Percentiles rank a stretch among this genome's conserved stretches.
These are phyloP conservation scores for Cataglyphis hispanica DNA, from an alignment of 1,140 invertebrate species.

Conservation along the genomic window DNA sequence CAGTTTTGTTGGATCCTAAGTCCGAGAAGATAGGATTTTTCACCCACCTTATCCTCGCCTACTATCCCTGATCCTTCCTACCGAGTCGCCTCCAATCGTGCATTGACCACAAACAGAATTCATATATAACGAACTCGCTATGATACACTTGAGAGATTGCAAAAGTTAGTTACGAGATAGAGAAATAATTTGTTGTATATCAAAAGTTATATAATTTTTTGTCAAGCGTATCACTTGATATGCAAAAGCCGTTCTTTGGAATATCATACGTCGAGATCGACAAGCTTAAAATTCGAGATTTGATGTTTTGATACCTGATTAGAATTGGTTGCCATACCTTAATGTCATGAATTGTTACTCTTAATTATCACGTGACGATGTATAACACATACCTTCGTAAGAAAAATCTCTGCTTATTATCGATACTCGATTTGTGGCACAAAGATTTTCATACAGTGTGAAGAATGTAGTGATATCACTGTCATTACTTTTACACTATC, in stretches of 20 bases:
- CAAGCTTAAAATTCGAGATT: slow-evolving; percentile 51
- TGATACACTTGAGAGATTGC: slow-evolving; percentile 64
- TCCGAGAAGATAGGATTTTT: slow-evolving; percentile 81
- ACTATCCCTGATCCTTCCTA: slow-evolving; percentile 73
- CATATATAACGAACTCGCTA: slow-evolving; percentile 61
- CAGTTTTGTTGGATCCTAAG: slow-evolving; percentile 67
- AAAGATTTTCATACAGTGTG: slow-evolving; percentile 32
- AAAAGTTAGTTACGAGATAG: slow-evolving; percentile 49
- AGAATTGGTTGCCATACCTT: slow-evolving; percentile 26
- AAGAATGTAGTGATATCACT: slow-evolving; percentile 18
- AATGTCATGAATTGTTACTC: slow-evolving; percentile 56
- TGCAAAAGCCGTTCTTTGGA: slow-evolving; percentile 19
- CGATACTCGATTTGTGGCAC: slow-evolving; percentile 13
- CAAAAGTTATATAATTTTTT: slow-evolving; percentile 43
- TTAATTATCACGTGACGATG: slow-evolving; percentile 64
- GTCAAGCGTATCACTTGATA: slow-evolving; percentile 47
- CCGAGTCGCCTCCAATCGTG: slow-evolving; percentile 69
- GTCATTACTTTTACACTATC: slow-evolving; percentile 21
- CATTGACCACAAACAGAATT: slow-evolving; percentile 73
- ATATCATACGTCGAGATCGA: slow-evolving; percentile 54
- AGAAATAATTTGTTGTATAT: slow-evolving; percentile 42
- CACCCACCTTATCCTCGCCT: slow-evolving; percentile 85
- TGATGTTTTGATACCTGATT: slow-evolving; percentile 48
- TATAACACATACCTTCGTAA: slow-evolving; percentile 66
- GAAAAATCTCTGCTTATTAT: slow-evolving; percentile 62